Evolutionary conservation across 2,113 vertebrate genomes (phyloP).

Genomic region (Lucifuga dentata): DNA sequence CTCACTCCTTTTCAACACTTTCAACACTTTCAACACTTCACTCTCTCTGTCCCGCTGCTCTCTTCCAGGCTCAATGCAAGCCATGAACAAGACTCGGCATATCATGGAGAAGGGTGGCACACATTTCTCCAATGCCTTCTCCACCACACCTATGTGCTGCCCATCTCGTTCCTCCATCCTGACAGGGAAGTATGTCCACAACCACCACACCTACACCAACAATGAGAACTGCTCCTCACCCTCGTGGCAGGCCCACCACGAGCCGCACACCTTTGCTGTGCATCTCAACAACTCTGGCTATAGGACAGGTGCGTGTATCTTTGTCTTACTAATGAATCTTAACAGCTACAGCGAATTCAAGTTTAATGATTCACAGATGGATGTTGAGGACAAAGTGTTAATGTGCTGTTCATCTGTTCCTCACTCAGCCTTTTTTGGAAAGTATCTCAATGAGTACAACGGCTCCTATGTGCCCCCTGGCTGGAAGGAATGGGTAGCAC

Average conservation of each 20-base stretch:
- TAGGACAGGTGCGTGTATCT: constrained; percentile 88
- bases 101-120: constrained; percentile 96
- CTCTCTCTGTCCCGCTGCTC: not conserved
- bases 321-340: not conserved
- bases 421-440: constrained; percentile 93
- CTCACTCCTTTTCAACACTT: constrained; percentile 21
- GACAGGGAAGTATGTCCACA: constrained; percentile 97
- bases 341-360: no score
- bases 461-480: constrained; percentile 96
- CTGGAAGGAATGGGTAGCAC: constrained; percentile 97
- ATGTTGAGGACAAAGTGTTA: not conserved
- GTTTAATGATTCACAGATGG: not conserved
- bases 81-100: constrained; percentile 95
- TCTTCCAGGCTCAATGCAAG: constrained; percentile 93
- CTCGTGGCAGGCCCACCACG: constrained; percentile 96
- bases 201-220: constrained; percentile 99
- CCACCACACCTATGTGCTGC: constrained; percentile 98
- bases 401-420: constrained; percentile 15
- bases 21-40: not conserved
- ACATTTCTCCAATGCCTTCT: constrained; percentile 96
- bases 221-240: constrained; percentile 99
- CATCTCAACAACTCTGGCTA: constrained; percentile 97
- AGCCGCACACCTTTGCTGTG: constrained; percentile 92
- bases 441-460: constrained; percentile 98
- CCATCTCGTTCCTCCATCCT: constrained; percentile 96